Conservation (phyloP, 2,888 invertebrate species). For the Patella caerulea region DNA sequence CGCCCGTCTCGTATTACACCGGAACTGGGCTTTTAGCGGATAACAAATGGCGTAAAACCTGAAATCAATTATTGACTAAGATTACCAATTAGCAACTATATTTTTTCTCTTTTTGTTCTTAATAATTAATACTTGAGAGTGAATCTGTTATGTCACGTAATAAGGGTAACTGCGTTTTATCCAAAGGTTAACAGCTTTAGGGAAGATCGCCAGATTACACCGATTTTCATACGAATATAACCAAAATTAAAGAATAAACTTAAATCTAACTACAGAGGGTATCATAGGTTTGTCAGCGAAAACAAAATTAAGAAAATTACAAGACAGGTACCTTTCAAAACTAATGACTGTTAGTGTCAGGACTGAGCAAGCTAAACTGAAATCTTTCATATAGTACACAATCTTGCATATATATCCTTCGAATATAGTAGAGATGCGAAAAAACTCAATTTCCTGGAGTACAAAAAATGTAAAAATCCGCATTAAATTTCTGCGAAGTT, state of each 20-base stretch:
- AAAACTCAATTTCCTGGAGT: constrained; percentile 38
- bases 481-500: too few species aligned
- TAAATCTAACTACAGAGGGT: not conserved
- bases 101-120: too few species aligned
- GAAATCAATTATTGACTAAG: constrained; percentile 12
- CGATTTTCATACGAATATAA: constrained; percentile 2
- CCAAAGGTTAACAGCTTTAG: too few species aligned
- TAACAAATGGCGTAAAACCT: constrained; percentile 50
- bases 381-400: constrained; percentile 40
- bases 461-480: not conserved
- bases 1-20: constrained; percentile 41
- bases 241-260: not conserved
- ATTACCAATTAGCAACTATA: too few species aligned
- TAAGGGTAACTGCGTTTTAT: too few species aligned
- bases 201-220: not conserved
- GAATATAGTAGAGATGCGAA: constrained; percentile 32
- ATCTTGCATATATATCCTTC: constrained; percentile 35
- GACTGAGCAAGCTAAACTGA: constrained; percentile 38
- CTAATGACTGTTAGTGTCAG: constrained; percentile 43
- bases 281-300: not conserved
- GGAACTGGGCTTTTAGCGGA: constrained; percentile 43
- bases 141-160: too few species aligned
- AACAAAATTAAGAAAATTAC: not conserved
- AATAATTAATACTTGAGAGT: too few species aligned
- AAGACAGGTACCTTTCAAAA: constrained; percentile 40